A percentile compares a stretch with the other conserved stretches of the same genome.
Evolutionary conservation across 2,888 invertebrate genomes (phyloP).

Genomic region (Hydraecia micacea): DNA sequence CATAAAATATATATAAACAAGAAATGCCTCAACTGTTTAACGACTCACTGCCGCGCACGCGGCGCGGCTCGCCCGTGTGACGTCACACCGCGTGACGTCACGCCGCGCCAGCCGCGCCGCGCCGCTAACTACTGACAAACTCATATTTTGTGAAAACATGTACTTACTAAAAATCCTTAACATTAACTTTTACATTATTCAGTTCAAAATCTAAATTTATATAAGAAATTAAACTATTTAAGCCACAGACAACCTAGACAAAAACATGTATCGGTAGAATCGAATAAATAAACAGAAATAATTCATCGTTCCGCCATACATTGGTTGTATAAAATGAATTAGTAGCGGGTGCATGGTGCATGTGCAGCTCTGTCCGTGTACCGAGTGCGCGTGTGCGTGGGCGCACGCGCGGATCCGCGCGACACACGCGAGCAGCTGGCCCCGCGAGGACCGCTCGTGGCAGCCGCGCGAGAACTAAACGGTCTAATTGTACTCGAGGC

Average conservation of each 20-base stretch:
- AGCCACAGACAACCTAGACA: constrained; percentile 70
- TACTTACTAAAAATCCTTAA: constrained; percentile 74
- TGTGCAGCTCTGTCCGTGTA: constrained; percentile 6
- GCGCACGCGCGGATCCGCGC: not conserved
- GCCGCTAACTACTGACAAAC: constrained; percentile 59
- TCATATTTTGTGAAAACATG: constrained; percentile 72
- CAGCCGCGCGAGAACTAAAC: not conserved
- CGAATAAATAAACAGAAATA: constrained; percentile 57
- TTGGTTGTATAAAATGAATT: constrained; percentile 44
- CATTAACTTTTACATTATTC: constrained; percentile 75
- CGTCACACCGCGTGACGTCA: constrained; percentile 14
- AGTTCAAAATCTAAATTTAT: constrained; percentile 75
- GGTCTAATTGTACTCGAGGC: constrained; percentile 33
- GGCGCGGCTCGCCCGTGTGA: constrained; percentile 34
- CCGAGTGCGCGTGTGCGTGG: not conserved
- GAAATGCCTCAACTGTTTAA: constrained; percentile 81
- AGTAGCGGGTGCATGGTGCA: constrained; percentile 49
- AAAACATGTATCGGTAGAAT: constrained; percentile 60
- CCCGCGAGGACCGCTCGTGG: not conserved
- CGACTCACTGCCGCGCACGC: constrained; percentile 55
- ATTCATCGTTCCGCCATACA: constrained; percentile 48
- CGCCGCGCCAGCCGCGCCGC: constrained; percentile 16
- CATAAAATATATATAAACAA: constrained; percentile 87
- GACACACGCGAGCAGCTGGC: not conserved
- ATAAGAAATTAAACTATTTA: constrained; percentile 71